These are phyloP conservation scores for Aselliscus stoliczkanus DNA, from an alignment of 2,797 vertebrate genomes.

Conservation along the genomic window DNA sequence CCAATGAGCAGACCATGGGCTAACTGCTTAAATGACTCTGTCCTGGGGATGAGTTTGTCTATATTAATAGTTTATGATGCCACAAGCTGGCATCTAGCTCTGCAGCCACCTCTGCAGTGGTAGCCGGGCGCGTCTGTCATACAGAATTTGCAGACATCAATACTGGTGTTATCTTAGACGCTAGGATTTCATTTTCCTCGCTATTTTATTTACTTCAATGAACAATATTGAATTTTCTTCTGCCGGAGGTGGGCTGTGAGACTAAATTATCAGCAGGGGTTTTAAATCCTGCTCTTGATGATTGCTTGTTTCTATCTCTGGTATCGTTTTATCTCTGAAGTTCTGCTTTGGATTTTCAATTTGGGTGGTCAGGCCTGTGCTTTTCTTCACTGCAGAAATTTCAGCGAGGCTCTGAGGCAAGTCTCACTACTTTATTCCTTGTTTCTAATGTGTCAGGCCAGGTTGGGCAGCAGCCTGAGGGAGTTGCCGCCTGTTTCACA, in stretches of 20 bases:
- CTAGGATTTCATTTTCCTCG: slow-evolving; percentile 42
- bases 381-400: not conserved
- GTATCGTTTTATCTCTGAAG: not conserved
- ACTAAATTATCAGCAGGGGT: slow-evolving; percentile 8
- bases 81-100: not conserved
- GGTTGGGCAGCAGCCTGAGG: not conserved
- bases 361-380: not conserved
- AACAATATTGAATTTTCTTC: slow-evolving; percentile 58
- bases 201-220: slow-evolving; percentile 52
- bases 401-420: slow-evolving; percentile 3
- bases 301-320: slow-evolving; percentile 47
- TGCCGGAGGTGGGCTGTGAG: not conserved
- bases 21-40: not conserved
- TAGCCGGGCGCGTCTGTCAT: not conserved
- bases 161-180: slow-evolving; percentile 40
- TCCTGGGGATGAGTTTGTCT: not conserved
- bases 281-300: slow-evolving; percentile 31
- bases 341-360: slow-evolving; percentile 35
- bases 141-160: not conserved
- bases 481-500: not conserved
- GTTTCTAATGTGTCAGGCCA: not conserved
- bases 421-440: not conserved
- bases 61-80: not conserved
- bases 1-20: not conserved
- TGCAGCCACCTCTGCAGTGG: not conserved